A percentile compares a stretch with the other conserved stretches of the same genome.
phyloP scores from a whole-genome alignment of 2,113 vertebrate species.

The Heloderma charlesbogerti region DNA sequence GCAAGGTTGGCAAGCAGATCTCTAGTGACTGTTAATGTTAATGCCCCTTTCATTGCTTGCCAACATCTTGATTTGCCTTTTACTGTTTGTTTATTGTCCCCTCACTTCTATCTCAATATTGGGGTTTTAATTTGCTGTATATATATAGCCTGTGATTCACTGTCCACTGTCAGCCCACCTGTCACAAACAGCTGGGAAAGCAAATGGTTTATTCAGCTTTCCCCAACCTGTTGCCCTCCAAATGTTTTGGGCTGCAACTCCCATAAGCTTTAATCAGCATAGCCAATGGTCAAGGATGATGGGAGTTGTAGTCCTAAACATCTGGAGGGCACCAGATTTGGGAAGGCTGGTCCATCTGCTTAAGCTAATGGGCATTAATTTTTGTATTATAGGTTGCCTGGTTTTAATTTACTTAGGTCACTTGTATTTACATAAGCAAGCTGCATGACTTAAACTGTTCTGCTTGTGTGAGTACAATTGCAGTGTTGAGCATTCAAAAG shows the following conservation, averaged over 20 bases:
- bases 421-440: neutral
- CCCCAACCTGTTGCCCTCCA: neutral
- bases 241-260: neutral
- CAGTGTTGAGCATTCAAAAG: neutral
- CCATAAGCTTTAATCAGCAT: neutral
- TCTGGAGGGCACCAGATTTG: neutral
- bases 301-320: neutral
- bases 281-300: no score
- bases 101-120: neutral
- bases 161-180: neutral
- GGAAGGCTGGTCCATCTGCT: neutral
- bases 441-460: neutral
- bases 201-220: neutral
- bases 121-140: conserved; percentile 9
- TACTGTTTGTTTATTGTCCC: conserved; percentile 13
- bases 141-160: neutral
- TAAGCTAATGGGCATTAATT: neutral
- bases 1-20: neutral
- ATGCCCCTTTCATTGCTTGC: conserved; percentile 10
- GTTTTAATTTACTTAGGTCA: neutral
- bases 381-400: neutral
- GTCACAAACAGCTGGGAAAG: neutral
- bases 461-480: neutral
- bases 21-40: neutral
- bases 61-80: conserved; percentile 12